These are phyloP conservation scores for Archips xylosteana DNA, from an alignment of 2,888 invertebrate species.

Conservation along the genomic window DNA sequence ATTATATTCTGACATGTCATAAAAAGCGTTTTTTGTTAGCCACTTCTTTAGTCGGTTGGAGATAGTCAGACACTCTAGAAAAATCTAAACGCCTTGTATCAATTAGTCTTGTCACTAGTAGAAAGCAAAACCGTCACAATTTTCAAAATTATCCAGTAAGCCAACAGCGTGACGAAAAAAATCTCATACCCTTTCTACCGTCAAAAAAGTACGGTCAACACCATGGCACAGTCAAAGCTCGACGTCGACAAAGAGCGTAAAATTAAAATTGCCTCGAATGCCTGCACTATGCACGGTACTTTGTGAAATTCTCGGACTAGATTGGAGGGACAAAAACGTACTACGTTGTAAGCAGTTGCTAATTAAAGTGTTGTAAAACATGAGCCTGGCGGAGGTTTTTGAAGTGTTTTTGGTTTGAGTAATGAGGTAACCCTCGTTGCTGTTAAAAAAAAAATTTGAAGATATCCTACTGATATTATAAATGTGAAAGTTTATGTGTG, in stretches of 20 bases:
- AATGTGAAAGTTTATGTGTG: too few relatives aligned
- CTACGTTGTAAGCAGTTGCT: conserved; percentile 24
- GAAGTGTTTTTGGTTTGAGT: neutral
- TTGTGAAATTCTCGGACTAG: conserved; percentile 38
- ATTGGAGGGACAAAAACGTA: conserved; percentile 33
- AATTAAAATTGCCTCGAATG: conserved; percentile 37
- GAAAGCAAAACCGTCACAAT: neutral
- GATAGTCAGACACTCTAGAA: too few relatives aligned
- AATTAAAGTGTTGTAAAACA: conserved; percentile 38
- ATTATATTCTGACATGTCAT: too few relatives aligned
- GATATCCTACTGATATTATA: too few relatives aligned
- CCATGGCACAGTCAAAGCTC: neutral
- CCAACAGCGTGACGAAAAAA: neutral
- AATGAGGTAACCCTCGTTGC: too few relatives aligned
- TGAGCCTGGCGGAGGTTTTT: neutral
- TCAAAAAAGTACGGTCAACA: conserved; percentile 27
- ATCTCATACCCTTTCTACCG: neutral
- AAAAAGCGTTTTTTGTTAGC: too few relatives aligned
- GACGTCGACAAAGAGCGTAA: conserved; percentile 25
- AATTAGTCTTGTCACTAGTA: neutral
- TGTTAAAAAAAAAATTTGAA: too few relatives aligned
- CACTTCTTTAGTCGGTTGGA: too few relatives aligned
- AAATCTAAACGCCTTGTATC: too few relatives aligned
- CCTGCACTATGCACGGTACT: conserved; percentile 26
- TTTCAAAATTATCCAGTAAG: neutral